A percentile compares a stretch with the other conserved stretches of the same genome.
Evolutionary conservation across 2,113 vertebrate genomes (phyloP).

Genomic region (Phaethon lepturus): DNA sequence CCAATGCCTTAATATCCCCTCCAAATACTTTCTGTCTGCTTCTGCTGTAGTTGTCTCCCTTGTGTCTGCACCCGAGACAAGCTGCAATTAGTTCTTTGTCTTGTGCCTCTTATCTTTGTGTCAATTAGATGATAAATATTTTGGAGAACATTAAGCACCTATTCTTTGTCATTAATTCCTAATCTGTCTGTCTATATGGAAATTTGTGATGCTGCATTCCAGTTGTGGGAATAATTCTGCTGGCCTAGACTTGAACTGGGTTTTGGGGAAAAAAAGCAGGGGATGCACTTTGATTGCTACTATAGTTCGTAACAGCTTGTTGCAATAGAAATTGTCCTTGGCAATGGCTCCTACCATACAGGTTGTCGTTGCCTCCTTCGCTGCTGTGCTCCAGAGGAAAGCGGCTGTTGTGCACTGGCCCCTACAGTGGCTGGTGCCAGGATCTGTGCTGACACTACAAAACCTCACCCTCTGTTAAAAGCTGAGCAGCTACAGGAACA

Average conservation of each 20-base stretch:
- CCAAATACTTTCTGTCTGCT: not conserved
- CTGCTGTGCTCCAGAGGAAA: not conserved
- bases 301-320: not conserved
- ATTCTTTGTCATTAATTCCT: not conserved
- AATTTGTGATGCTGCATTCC: not conserved
- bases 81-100: not conserved
- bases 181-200: not conserved
- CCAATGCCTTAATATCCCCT: not conserved
- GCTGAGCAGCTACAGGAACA: not conserved
- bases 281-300: not conserved
- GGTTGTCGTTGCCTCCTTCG: accelerated
- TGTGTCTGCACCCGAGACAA: not conserved
- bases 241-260: not conserved
- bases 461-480: not conserved
- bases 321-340: not conserved
- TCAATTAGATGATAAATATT: not conserved
- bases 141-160: not conserved
- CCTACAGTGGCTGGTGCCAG: not conserved
- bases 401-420: not conserved
- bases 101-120: not conserved
- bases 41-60: not conserved
- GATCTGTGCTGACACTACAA: not conserved
- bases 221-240: not conserved
- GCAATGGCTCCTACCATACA: not conserved
- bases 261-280: not conserved